These are phyloP conservation scores for Gambusia affinis DNA, from an alignment of 2,113 vertebrate genomes.

Conservation along the genomic window DNA sequence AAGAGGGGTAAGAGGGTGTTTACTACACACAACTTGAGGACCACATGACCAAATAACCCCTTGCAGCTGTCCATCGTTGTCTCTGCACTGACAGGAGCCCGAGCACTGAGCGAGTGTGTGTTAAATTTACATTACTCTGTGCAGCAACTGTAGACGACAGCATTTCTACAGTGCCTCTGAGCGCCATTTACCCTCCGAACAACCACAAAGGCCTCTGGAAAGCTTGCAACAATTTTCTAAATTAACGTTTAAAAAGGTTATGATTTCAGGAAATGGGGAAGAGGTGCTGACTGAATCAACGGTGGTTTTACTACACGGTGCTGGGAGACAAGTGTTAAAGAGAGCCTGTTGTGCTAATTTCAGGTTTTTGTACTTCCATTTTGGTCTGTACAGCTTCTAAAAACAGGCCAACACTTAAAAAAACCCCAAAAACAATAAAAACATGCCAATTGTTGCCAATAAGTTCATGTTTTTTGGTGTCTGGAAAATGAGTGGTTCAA, in stretches of 20 bases:
- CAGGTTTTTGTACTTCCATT: no score
- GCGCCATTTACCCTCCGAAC: conserved; percentile 44
- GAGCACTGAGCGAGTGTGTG: conserved; percentile 35
- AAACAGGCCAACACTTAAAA: no score
- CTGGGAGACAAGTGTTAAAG: conserved; percentile 7
- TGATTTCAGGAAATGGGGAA: conserved; percentile 27
- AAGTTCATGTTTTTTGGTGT: no score
- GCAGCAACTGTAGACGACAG: conserved; percentile 52
- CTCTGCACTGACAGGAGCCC: conserved; percentile 56
- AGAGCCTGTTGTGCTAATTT: no score
- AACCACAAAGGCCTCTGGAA: not conserved
- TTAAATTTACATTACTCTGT: conserved; percentile 44
- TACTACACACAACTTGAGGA: conserved; percentile 49
- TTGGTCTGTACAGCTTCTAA: no score
- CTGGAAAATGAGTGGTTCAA: no score
- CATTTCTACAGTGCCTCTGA: conserved; percentile 40
- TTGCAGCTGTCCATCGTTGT: conserved; percentile 71
- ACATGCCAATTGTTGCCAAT: no score
- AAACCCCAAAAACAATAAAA: no score
- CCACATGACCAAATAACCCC: conserved; percentile 59
- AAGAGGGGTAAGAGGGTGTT: conserved; percentile 62
- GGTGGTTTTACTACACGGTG: conserved; percentile 14
- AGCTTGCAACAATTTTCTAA: not conserved
- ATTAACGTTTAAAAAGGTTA: conserved; percentile 5
- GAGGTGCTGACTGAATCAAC: not conserved